These are phyloP conservation scores for Stegastes partitus DNA, from an alignment of 2,113 vertebrate species.

Conservation along the genomic window DNA sequence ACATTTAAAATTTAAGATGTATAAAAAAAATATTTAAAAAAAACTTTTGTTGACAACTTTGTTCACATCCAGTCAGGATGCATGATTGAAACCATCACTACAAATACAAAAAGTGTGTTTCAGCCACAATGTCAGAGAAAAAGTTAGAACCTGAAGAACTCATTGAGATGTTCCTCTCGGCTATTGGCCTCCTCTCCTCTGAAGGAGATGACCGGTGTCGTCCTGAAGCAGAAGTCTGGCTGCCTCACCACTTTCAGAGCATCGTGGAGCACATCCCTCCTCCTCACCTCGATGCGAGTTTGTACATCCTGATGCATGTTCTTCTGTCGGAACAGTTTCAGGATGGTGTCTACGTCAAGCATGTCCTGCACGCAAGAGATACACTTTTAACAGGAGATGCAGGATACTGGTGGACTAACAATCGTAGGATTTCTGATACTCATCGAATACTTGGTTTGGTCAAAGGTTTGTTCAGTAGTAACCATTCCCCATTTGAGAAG, in stretches of 20 bases:
- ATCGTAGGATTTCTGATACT: too few relatives aligned
- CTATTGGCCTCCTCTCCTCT: conserved; percentile 52
- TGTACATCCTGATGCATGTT: background rate
- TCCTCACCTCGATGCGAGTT: conserved; percentile 39
- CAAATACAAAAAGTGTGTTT: background rate
- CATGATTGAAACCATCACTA: background rate
- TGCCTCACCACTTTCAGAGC: conserved; percentile 52
- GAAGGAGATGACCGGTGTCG: conserved; percentile 64
- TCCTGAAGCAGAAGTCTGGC: conserved; percentile 69
- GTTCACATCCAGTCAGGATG: too few relatives aligned
- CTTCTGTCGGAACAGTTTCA: conserved; percentile 40
- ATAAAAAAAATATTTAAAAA: too few relatives aligned
- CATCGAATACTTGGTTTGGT: too few relatives aligned
- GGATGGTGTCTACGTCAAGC: conserved; percentile 34
- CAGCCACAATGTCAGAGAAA: background rate
- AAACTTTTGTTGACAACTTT: too few relatives aligned
- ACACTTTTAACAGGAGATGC: background rate
- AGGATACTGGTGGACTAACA: too few relatives aligned
- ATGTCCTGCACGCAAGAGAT: background rate
- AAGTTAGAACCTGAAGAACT: conserved; percentile 80
- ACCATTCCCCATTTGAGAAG: too few relatives aligned
- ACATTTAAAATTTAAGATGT: too few relatives aligned
- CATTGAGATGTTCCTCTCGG: conserved; percentile 51
- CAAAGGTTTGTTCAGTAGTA: too few relatives aligned
- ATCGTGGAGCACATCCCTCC: conserved; percentile 44